Conservation (phyloP, 1,140 invertebrate genomes). For the Oppia nitens region DNA sequence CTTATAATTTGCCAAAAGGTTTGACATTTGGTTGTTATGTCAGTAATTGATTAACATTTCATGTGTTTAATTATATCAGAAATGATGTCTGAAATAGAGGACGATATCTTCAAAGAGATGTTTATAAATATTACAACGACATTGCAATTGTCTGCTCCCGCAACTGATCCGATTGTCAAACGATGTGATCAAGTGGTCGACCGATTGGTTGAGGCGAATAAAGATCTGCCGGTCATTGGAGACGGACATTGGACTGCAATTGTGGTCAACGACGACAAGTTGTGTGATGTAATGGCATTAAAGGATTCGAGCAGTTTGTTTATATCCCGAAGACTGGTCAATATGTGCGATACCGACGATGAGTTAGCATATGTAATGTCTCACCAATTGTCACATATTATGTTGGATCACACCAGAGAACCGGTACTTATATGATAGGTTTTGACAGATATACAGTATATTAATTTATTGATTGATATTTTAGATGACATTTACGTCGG, state of each 20-base stretch:
- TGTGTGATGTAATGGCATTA: not conserved
- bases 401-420: slow-evolving; percentile 10
- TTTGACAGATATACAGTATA: not conserved
- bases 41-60: no score
- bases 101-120: not conserved
- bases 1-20: not conserved
- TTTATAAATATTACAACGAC: not conserved
- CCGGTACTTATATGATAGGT: slow-evolving; percentile 1
- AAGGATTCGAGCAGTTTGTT: not conserved
- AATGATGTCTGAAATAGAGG: not conserved
- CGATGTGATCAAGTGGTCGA: not conserved
- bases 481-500: not conserved
- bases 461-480: not conserved
- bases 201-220: not conserved
- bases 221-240: not conserved
- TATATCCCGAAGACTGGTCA: not conserved
- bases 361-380: slow-evolving; percentile 8
- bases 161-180: not conserved
- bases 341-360: slow-evolving; percentile 9
- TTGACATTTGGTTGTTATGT: no score
- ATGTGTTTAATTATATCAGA: not conserved
- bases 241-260: not conserved
- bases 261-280: slow-evolving; percentile 7
- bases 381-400: not conserved
- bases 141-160: not conserved